phyloP scores from a whole-genome alignment of 92 coral and sea anemone genomes.

The Pocillopora meandrina region DNA sequence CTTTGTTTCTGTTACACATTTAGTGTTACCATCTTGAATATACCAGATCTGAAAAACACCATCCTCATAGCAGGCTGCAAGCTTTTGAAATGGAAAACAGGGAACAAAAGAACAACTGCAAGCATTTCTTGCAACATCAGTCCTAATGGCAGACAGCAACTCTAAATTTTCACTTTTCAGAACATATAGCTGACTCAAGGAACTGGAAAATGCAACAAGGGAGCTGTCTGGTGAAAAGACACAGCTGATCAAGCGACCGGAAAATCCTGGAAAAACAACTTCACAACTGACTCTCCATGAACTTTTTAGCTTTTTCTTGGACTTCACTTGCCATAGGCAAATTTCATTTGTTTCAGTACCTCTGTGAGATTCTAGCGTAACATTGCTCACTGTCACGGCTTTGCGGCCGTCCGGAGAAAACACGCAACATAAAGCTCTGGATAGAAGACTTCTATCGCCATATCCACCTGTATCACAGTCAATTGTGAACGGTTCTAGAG shows the following conservation, averaged over 20 bases:
- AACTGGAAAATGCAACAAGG: slow-evolving; percentile 73
- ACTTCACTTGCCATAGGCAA: slow-evolving; percentile 74
- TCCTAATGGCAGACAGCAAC: slow-evolving; percentile 48
- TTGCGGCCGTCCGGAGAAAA: slow-evolving; percentile 75
- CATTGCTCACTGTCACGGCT: slow-evolving; percentile 79
- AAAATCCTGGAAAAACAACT: slow-evolving; percentile 60
- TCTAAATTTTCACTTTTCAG: slow-evolving; percentile 68
- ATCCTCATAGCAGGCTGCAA: slow-evolving; percentile 61
- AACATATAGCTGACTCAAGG: slow-evolving; percentile 72
- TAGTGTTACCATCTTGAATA: slow-evolving; percentile 36
- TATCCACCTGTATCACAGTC: slow-evolving; percentile 64
- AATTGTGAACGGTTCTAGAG: slow-evolving; percentile 75
- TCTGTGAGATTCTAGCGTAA: slow-evolving; percentile 54
- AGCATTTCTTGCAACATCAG: slow-evolving; percentile 32
- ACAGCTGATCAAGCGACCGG: slow-evolving; percentile 74
- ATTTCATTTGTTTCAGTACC: slow-evolving; percentile 71
- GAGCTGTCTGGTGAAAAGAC: slow-evolving; percentile 79
- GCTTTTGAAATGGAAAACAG: slow-evolving; percentile 43
- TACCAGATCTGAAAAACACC: slow-evolving; percentile 71
- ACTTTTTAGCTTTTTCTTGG: slow-evolving; percentile 55
- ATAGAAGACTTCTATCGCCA: slow-evolving; percentile 70
- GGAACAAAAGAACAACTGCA: slow-evolving; percentile 80
- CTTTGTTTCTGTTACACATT: slow-evolving; percentile 47
- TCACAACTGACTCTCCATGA: slow-evolving; percentile 73
- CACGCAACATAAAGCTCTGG: slow-evolving; percentile 81